Evolutionary conservation across 1,140 invertebrate genomes (phyloP).

Genomic region (Armadillidium nasatum): DNA sequence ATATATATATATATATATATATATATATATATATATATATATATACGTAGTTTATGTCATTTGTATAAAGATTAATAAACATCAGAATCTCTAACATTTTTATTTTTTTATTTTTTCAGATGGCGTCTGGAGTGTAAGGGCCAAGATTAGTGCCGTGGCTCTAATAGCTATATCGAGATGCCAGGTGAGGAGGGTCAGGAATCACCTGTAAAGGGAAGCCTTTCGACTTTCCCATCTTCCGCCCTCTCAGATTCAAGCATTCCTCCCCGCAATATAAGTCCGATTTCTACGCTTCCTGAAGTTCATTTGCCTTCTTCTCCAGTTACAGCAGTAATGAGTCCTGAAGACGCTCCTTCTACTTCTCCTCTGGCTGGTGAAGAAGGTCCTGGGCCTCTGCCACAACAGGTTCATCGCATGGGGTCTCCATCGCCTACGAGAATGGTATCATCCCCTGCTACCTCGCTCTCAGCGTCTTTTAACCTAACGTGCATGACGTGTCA

Average conservation of each 20-base stretch:
- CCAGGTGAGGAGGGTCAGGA: constrained; percentile 40
- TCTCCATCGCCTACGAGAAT: constrained; percentile 33
- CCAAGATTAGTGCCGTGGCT: constrained; percentile 34
- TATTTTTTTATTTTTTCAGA: constrained; percentile 19
- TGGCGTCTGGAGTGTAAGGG: constrained; percentile 40
- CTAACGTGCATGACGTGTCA: constrained; percentile 45
- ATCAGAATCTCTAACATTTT: neutral
- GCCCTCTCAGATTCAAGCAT: constrained; percentile 30
- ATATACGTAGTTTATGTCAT: neutral
- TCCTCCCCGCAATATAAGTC: constrained; percentile 29
- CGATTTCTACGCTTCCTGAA: constrained; percentile 27
- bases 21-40: constrained; percentile 14
- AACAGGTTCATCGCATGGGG: constrained; percentile 30
- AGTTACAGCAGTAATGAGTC: constrained; percentile 35
- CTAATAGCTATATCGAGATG: constrained; percentile 28
- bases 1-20: neutral
- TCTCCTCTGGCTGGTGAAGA: constrained; percentile 44
- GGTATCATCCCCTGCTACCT: constrained; percentile 35
- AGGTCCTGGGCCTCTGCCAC: constrained; percentile 36
- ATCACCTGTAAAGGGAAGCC: constrained; percentile 40
- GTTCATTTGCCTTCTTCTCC: neutral
- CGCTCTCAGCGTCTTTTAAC: constrained; percentile 40
- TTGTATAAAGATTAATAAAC: neutral
- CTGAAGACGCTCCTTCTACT: constrained; percentile 44
- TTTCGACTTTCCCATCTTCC: constrained; percentile 26